Percentiles rank a stretch among this genome's conserved stretches.
These are phyloP conservation scores for Aplochiton taeniatus DNA, from an alignment of 2,797 vertebrate genomes.

Conservation along the genomic window DNA sequence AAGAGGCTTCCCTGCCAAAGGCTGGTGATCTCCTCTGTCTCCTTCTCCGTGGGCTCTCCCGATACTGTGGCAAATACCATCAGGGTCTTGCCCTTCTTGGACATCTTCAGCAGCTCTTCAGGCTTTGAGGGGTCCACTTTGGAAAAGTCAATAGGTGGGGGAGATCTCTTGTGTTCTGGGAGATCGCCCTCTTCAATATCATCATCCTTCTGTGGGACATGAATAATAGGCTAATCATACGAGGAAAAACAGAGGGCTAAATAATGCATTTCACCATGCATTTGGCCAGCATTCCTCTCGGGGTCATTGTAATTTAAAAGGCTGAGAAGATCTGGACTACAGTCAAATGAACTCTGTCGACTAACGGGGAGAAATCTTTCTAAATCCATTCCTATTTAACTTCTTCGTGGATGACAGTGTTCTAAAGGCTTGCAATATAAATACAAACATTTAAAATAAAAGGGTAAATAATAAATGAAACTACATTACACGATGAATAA, in stretches of 20 bases:
- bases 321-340: no score
- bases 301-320: no score
- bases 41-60: conserved; percentile 89
- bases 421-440: no score
- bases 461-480: no score
- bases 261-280: no score
- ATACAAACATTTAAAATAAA: no score
- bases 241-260: background rate
- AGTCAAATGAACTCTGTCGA: no score
- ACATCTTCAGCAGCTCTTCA: conserved; percentile 90
- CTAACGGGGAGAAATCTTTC: no score
- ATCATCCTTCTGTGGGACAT: conserved; percentile 82
- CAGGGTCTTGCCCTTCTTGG: conserved; percentile 93
- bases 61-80: conserved; percentile 96
- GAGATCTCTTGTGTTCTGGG: conserved; percentile 88
- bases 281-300: no score
- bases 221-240: background rate
- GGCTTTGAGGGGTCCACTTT: conserved; percentile 89
- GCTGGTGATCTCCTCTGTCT: conserved; percentile 92
- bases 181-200: conserved; percentile 96
- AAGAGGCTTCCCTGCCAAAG: conserved; percentile 96
- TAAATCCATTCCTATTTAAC: no score
- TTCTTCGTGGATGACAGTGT: no score
- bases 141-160: conserved; percentile 90
- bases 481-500: no score